Evolutionary conservation across 2,113 vertebrate species (phyloP).

Genomic region (Trinectes maculatus): DNA sequence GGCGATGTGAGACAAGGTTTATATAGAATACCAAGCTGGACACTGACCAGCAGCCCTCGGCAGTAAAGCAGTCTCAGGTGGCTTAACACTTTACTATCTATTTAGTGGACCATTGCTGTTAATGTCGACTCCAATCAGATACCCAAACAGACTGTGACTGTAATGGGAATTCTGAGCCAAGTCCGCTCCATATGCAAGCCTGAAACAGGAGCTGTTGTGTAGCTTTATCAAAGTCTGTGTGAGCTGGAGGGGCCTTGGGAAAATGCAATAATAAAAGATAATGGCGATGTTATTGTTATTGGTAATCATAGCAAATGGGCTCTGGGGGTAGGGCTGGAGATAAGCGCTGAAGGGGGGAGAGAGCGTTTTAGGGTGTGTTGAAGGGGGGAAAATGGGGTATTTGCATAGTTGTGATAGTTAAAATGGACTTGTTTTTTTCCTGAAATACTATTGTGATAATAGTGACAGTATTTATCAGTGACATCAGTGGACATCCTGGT

Average conservation of each 20-base stretch:
- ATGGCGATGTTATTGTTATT: constrained; percentile 73
- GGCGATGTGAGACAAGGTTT: constrained; percentile 34
- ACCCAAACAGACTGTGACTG: constrained; percentile 52
- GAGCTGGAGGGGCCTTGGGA: constrained; percentile 50
- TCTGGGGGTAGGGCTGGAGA: constrained; percentile 50
- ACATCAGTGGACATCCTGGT: too few relatives aligned
- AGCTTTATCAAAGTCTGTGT: constrained; percentile 61
- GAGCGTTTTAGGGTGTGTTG: constrained; percentile 16
- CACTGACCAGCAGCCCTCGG: constrained; percentile 24
- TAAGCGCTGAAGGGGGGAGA: constrained; percentile 15
- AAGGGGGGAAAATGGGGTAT: constrained; percentile 24
- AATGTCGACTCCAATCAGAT: constrained; percentile 49
- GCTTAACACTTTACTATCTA: constrained; percentile 50
- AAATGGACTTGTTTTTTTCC: constrained; percentile 25
- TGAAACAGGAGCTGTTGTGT: constrained; percentile 59
- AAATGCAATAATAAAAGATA: constrained; percentile 75
- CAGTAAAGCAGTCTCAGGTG: constrained; percentile 45
- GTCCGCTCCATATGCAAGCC: constrained; percentile 33
- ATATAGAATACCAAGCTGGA: constrained; percentile 37
- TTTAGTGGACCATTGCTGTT: constrained; percentile 63
- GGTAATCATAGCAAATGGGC: constrained; percentile 71
- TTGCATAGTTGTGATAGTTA: constrained; percentile 8
- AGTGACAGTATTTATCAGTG: constrained; percentile 1
- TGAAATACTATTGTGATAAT: constrained; percentile 34
- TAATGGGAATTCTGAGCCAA: constrained; percentile 45